Evolutionary conservation across 2,113 vertebrate species (phyloP).

Genomic region (Pholis gunnellus): DNA sequence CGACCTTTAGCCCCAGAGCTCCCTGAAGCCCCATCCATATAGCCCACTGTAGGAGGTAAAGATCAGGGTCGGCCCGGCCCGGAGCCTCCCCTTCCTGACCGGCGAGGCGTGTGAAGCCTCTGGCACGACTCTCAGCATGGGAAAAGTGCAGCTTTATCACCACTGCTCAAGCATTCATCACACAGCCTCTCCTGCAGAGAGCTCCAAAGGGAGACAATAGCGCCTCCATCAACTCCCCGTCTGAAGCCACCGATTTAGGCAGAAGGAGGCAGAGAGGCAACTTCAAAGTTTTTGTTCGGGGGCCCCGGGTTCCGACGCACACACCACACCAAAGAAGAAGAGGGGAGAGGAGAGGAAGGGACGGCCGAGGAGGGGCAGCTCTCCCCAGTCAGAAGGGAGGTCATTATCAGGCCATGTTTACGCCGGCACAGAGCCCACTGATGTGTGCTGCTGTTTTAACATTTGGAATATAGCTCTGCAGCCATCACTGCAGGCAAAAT

Average conservation of each 20-base stretch:
- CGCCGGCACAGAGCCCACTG: constrained; percentile 50
- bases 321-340: constrained; percentile 54
- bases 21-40: constrained; percentile 64
- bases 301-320: constrained; percentile 46
- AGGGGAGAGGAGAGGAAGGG: constrained; percentile 37
- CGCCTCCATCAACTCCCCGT: constrained; percentile 69
- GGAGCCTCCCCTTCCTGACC: constrained; percentile 65
- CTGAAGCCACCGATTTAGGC: constrained; percentile 76
- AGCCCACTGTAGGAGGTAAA: constrained; percentile 59
- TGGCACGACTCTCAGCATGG: constrained; percentile 79
- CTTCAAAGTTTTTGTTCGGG: constrained; percentile 70
- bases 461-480: constrained; percentile 66
- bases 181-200: constrained; percentile 63
- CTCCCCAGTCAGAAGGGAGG: constrained; percentile 82
- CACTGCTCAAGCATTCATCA: constrained; percentile 81
- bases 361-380: constrained; percentile 56
- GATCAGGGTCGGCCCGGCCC: constrained; percentile 59
- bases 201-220: constrained; percentile 73
- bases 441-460: constrained; percentile 67
- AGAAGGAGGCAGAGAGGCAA: constrained; percentile 73
- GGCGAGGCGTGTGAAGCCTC: constrained; percentile 73
- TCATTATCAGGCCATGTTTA: constrained; percentile 82
- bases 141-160: constrained; percentile 76
- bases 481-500: constrained; percentile 68
- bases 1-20: constrained; percentile 61